Conservation (phyloP, 2,888 invertebrate species). For the Andrena praecox region DNA sequence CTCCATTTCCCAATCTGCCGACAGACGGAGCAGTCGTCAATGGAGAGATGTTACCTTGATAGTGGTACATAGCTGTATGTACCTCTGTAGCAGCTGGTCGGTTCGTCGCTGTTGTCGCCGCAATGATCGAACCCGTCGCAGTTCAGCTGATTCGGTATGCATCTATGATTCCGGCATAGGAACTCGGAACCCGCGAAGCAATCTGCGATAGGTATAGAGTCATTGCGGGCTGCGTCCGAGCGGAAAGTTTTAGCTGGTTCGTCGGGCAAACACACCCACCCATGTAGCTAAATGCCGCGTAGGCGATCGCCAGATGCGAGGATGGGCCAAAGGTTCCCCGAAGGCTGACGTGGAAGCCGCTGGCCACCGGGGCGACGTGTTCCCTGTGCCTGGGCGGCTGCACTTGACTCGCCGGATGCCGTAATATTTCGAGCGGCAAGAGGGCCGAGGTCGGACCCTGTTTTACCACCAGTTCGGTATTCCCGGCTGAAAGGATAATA, state of each 20-base stretch:
- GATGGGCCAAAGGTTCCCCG: conserved; percentile 88
- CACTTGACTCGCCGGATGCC: conserved; percentile 85
- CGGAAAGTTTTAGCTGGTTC: neutral
- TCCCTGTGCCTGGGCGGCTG: conserved; percentile 85
- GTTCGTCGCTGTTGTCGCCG: conserved; percentile 90
- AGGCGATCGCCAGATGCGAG: conserved; percentile 89
- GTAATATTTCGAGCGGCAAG: conserved; percentile 87
- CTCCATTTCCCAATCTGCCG: conserved; percentile 86
- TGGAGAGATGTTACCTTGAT: neutral
- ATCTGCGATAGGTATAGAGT: conserved; percentile 83
- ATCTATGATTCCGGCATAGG: conserved; percentile 90
- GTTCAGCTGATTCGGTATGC: conserved; percentile 88
- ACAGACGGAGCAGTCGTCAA: neutral
- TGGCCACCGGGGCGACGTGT: conserved; percentile 87
- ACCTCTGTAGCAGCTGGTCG: conserved; percentile 87
- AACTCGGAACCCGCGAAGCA: conserved; percentile 90
- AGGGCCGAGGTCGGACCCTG: conserved; percentile 90
- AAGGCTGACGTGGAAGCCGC: conserved; percentile 90
- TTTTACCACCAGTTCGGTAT: conserved; percentile 88
- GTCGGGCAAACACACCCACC: conserved; percentile 84
- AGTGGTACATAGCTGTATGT: neutral
- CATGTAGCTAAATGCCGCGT: conserved; percentile 90
- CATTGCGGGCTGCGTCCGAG: neutral
- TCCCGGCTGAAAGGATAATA: conserved; percentile 85
- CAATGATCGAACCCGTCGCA: conserved; percentile 93